Evolutionary conservation across 1,140 invertebrate genomes (phyloP), one percentile per base, ranked within the genome.

Genomic region (Drosophila obscura): DNA sequence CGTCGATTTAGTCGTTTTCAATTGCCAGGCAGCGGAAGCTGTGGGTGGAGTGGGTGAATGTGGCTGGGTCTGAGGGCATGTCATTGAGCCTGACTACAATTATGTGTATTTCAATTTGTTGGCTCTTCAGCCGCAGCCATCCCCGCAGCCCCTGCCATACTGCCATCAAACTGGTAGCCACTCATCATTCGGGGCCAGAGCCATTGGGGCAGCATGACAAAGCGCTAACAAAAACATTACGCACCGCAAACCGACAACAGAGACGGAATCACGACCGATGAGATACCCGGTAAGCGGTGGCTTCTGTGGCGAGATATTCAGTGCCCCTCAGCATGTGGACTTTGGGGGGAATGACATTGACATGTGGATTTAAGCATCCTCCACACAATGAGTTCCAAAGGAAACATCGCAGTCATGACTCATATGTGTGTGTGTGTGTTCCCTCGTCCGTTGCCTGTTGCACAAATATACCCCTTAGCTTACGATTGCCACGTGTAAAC

Each of bases 221-320:
- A 73, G 69, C 67, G 44, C 45, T 51, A 73, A 73, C 58, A 49
- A 73, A 69, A 58, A 69, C 66, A 81, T 81, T 72, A 63, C 80
- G 65, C 51, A 75, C 60, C 61, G 55, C 51, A 28, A 62, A 13
- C 50, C 22, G 51, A 22, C 11, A 51, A 51, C 63, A 35, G 31
- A 0, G 31, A 11, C 9, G 31, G 4, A 39, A 39, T 39, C 13
- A 11, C 35, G 35, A 39, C 4, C 35, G 1, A 39, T 5, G 13
- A 5, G 35, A 39, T 39, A 39, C 35, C 35, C 11, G 35, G 11
- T 1, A 39, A 13, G 4, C 4, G 35, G 4, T 19, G 19, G 19
- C 19, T 19, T 19, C 19, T 19, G 19, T 19, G 19, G 19, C 19
- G 1, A 19, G 19, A 19, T 19, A 19, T 19, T 19, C 19, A 19